A percentile compares a stretch with the other conserved stretches of the same genome.
phyloP scores from a whole-genome alignment of 2,888 invertebrate species.

The Teleogryllus oceanicus region DNA sequence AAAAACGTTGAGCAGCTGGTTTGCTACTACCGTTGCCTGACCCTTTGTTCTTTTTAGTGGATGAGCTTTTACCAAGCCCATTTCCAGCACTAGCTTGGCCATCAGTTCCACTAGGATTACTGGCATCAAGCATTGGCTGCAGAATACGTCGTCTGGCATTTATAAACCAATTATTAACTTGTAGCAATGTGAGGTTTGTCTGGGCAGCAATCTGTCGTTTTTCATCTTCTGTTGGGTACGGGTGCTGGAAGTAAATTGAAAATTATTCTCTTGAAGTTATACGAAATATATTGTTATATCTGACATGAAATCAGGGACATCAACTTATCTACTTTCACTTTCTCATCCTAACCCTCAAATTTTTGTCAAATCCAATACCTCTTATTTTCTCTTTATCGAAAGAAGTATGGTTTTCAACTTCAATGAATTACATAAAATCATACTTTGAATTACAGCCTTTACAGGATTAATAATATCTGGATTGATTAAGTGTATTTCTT shows the following conservation, averaged over 20 bases:
- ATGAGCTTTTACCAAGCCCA: slow-evolving; percentile 51
- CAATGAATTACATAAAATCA: neutral
- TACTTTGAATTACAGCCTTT: neutral
- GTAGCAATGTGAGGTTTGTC: slow-evolving; percentile 81
- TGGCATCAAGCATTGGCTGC: slow-evolving; percentile 86
- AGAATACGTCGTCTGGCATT: slow-evolving; percentile 87
- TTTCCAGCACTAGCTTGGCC: slow-evolving; percentile 33
- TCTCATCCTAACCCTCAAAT: no score
- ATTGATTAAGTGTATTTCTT: no score
- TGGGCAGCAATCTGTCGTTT: slow-evolving; percentile 85
- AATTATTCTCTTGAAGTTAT: neutral
- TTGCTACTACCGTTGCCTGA: slow-evolving; percentile 43
- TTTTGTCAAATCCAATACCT: no score
- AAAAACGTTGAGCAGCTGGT: slow-evolving; percentile 66
- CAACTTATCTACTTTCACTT: no score
- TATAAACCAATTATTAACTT: slow-evolving; percentile 93
- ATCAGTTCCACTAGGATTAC: slow-evolving; percentile 48
- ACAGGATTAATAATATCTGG: neutral
- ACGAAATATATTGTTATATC: no score
- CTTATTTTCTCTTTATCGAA: no score
- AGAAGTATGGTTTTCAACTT: no score
- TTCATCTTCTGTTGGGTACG: slow-evolving; percentile 93
- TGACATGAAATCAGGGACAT: no score
- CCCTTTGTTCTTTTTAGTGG: slow-evolving; percentile 53
- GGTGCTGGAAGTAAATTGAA: slow-evolving; percentile 63